Evolutionary conservation across 1,140 invertebrate genomes (phyloP), one percentile per base, ranked within the genome.

Genomic region (Ectropis grisescens): DNA sequence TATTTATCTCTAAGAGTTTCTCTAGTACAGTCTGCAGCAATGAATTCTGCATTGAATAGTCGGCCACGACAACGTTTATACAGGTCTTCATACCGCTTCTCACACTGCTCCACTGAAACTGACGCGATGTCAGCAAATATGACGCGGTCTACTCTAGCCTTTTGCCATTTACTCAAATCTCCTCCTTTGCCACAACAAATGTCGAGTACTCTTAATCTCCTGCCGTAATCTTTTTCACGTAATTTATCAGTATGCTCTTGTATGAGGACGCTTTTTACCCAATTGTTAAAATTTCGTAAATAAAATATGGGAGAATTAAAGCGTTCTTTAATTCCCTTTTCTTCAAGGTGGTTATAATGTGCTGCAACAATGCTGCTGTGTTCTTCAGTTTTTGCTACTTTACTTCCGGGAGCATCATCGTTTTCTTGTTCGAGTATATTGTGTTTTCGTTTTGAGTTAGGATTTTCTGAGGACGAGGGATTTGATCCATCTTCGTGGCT

Each of bases 231-330:
- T 19, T 80, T 79, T 41, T 88, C 76, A 48, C 87, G 87, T 1
- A 92, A 74, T 60, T 89, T 87, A 29, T 82, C 79, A 29, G 89
- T 68, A 59, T 89, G 91, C 65, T 92, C 87, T 60, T 87, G 88
- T 53, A 99, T 98, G 0, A 98, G 82, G 83, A 96, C 93, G 72
- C 93, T 83, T 83, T 99, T 99, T 5, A 98, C 91, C 97, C 97
- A 99, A 78, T 99, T 99, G 74, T 99, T 99, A 65, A 98, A 98
- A 81, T 98, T 99, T 47, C 98, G 86, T 82, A 99, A 86, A 61
- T 93, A 91, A 57, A 95, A 91, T 47, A 99, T 99, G 12, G 93
- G 87, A 24, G 96, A 98, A 57, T 94, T 88, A 41, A 87, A 89
- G 30, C 98, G 83, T 43, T 90, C 87, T 27, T 85, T 86, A 5